Conservation (phyloP, 2,797 vertebrate genomes). For the Sebastes dallii region DNA sequence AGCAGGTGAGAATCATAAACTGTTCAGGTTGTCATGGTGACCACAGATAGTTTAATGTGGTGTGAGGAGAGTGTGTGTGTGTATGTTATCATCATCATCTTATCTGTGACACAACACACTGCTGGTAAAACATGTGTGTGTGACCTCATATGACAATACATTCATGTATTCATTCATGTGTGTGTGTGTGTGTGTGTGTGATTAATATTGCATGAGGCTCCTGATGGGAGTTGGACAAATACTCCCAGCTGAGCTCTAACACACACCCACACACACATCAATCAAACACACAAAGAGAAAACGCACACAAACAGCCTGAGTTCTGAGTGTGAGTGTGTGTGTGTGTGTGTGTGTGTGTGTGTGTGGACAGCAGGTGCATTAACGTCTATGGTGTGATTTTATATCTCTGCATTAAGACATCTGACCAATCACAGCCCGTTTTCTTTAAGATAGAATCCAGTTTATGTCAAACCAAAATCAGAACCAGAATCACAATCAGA, state of each 20-base stretch:
- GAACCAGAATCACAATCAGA: too few species aligned
- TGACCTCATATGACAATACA: constrained; percentile 18
- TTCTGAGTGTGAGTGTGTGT: neutral
- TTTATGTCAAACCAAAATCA: too few species aligned
- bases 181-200: neutral
- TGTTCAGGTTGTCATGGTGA: constrained; percentile 42
- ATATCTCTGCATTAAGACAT: neutral
- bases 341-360: neutral
- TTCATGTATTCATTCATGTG: constrained; percentile 32
- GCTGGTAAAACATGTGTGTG: constrained; percentile 30
- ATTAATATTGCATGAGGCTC: constrained; percentile 75
- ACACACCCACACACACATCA: constrained; percentile 60
- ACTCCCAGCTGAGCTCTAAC: constrained; percentile 58
- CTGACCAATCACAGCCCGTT: neutral
- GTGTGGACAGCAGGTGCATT: neutral
- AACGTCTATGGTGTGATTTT: neutral
- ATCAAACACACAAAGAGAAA: constrained; percentile 46
- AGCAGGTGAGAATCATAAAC: constrained; percentile 45
- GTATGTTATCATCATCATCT: constrained; percentile 24
- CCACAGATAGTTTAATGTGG: constrained; percentile 36
- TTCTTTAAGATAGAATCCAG: neutral
- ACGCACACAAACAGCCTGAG: constrained; percentile 19
- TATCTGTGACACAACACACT: constrained; percentile 47
- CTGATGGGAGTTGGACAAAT: constrained; percentile 70
- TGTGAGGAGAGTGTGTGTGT: neutral